Base-by-base conservation (phyloP, 2,797 vertebrate genomes). In the Rhinophrynus dorsalis region DNA sequence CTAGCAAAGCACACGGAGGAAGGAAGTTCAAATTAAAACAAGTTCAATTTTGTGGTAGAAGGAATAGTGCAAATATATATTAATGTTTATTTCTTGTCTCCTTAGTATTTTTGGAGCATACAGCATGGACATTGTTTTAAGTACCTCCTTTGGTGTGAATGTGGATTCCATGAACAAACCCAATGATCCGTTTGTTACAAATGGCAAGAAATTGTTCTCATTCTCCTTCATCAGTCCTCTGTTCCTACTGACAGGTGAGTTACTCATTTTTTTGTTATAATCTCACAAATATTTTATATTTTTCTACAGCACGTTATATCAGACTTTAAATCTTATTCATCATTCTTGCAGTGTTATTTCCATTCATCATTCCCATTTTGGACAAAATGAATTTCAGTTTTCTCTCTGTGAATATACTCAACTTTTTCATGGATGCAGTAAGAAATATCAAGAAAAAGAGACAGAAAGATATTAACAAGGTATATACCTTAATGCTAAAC, bases 131-230 rank as follows among this genome's bases (percentile, higher is more conserved):
- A 75, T 83, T 4, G 75, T 91, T 44, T 81, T 82, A 68, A 88
- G 89, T 33, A 78, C 86, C 3, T 89, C 90, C 45, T 93, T 93
- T 77, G 82, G 90, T 21, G 79, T 87, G 1, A 86, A 91, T 32
- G 72, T 83, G 0, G 80, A 90, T 66, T 79, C 77, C 33, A 37
- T 93, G 64, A 85, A 86, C 84, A 92, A 91, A 58, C 89, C 91
- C 2, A 77, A 78, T 0, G 90, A 93, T 44, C 87, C 90, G 0
- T 89, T 94, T 55, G 84, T 94, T 21, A 50, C 63, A 3, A 88
- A 90, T 77, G 84, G 92, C 38, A 94, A 88, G 79, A 90, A 89
- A 62, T 82, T 92, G 78, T 73, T 92, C 5, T 77, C 83, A 2
- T 86, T 94, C 60, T 73, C 58, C 69, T 0, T 92, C 0, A 42